Evolutionary conservation across 1,140 invertebrate genomes (phyloP), one percentile per base, ranked within the genome.

Genomic region (Aleiodes sp.): DNA sequence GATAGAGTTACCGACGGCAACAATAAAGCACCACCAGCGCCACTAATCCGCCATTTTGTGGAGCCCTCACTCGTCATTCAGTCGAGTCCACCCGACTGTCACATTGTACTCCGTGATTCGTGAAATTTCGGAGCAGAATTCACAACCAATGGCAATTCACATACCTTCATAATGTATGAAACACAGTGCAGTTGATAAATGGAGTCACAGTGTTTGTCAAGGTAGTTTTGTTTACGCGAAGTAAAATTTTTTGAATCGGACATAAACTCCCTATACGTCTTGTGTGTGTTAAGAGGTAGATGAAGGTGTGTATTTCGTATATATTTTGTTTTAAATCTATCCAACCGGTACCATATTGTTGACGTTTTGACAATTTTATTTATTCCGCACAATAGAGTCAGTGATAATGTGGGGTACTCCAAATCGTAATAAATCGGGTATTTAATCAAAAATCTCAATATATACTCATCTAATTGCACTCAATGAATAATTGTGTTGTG

Each of bases 201-300:
- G 66, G 66, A 62, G 66, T 74, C 80, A 75, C 73, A 80, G 82
- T 83, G 82, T 84, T 84, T 85, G 83, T 85, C 82, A 82, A 82
- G 80, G 77, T 84, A 83, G 84, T 84, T 86, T 87, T 87, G 84
- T 87, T 87, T 87, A 87, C 86, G 80, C 80, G 79, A 65, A 12
- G 12, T 6, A 31, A 59, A 80, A 79, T 83, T 82, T 82, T 82
- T 82, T 79, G 73, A 78, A 62, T 80, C 72, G 75, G 76, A 79
- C 79, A 78, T 74, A 80, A 80, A 16, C 77, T 80, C 76, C 67
- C 70, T 74, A 76, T 71, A 75, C 70, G 78, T 82, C 70, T 79
- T 73, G 78, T 81, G 79, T 80, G 79, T 75, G 80, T 72, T 78
- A 75, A 85, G 82, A 85, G 79, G 86, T 87, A 86, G 85, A 87